These are phyloP conservation scores for Phymatocera aterrima DNA, from an alignment of 2,888 invertebrate species.

Conservation along the genomic window DNA sequence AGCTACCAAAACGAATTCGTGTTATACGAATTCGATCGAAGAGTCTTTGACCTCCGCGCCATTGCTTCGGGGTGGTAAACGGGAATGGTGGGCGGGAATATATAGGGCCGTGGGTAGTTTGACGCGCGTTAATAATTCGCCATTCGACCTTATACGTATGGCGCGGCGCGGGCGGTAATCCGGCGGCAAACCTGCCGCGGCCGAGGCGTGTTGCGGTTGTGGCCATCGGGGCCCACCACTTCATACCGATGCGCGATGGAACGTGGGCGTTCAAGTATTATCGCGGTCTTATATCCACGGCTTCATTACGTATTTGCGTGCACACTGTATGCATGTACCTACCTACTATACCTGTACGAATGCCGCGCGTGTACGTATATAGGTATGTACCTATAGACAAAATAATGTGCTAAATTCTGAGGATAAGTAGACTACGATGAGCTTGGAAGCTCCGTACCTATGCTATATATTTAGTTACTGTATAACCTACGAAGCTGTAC, in stretches of 20 bases:
- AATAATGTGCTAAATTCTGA: not conserved
- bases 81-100: not conserved
- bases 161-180: too few relatives aligned
- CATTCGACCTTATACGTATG: conserved; percentile 27
- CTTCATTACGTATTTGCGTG: too few relatives aligned
- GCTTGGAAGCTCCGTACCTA: not conserved
- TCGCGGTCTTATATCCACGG: too few relatives aligned
- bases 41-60: conserved; percentile 23
- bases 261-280: not conserved
- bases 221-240: not conserved
- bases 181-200: too few relatives aligned
- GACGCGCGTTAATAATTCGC: conserved; percentile 15
- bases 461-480: too few relatives aligned
- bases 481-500: too few relatives aligned
- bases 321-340: too few relatives aligned
- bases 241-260: not conserved
- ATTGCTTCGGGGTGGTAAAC: not conserved
- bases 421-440: not conserved
- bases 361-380: too few relatives aligned
- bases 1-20: too few relatives aligned
- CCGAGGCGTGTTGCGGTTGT: not conserved
- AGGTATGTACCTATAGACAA: too few relatives aligned
- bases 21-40: too few relatives aligned
- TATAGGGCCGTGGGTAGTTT: not conserved
- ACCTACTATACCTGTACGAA: too few relatives aligned